Evolutionary conservation across 2,113 vertebrate genomes (phyloP).

Genomic region (Ardeotis arabs): DNA sequence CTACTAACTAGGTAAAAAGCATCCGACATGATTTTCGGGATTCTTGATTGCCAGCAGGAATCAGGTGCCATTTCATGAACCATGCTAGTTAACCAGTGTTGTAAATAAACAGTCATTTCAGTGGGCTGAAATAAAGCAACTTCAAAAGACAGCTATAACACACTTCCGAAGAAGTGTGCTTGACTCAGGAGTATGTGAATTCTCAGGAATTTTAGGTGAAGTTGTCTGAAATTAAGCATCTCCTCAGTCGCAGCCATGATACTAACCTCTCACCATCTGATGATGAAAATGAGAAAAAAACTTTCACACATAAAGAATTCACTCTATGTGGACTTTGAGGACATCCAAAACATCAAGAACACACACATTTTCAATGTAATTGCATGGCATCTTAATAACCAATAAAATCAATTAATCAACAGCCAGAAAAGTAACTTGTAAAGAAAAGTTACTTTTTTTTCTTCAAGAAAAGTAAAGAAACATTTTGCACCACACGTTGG

Average conservation of each 20-base stretch:
- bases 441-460: not conserved
- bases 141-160: not conserved
- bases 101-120: not conserved
- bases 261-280: not conserved
- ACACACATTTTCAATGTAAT: not conserved
- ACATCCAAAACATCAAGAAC: not conserved
- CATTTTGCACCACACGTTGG: fast-evolving
- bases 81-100: not conserved
- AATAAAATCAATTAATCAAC: not conserved
- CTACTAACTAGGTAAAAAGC: not conserved
- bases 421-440: not conserved
- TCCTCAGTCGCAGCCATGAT: not conserved
- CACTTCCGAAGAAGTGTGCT: not conserved
- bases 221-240: not conserved
- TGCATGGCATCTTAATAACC: not conserved
- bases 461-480: not conserved
- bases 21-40: not conserved
- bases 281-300: not conserved
- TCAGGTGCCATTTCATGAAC: not conserved
- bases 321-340: fast-evolving
- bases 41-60: not conserved
- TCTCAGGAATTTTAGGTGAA: not conserved
- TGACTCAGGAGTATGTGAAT: not conserved
- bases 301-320: not conserved
- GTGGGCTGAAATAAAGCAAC: not conserved